These are phyloP conservation scores for Xanthia icteritia DNA, from an alignment of 2,888 invertebrate genomes.

Conservation along the genomic window DNA sequence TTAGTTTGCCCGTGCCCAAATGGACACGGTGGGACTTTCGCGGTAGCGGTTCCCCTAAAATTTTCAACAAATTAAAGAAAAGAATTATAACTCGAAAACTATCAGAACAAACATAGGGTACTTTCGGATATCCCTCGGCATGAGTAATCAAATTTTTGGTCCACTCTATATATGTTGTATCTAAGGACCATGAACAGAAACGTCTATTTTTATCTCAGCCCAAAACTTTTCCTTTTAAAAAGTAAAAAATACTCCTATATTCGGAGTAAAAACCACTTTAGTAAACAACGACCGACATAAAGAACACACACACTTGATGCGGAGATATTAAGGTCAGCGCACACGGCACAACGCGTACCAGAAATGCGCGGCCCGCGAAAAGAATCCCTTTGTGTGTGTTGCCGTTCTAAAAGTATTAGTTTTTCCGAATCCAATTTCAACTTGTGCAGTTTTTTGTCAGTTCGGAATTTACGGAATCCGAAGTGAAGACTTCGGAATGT, in stretches of 20 bases:
- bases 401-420: conserved; percentile 76
- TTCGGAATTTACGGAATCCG: conserved; percentile 71
- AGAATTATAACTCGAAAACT: too few relatives aligned
- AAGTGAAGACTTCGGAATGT: conserved; percentile 67
- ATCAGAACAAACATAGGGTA: too few relatives aligned
- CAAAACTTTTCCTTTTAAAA: not conserved
- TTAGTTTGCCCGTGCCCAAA: too few relatives aligned
- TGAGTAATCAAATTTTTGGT: too few relatives aligned
- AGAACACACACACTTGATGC: conserved; percentile 47
- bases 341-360: conserved; percentile 71
- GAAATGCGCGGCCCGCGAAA: conserved; percentile 68
- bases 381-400: conserved; percentile 76
- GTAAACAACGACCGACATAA: conserved; percentile 46
- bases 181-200: too few relatives aligned
- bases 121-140: too few relatives aligned
- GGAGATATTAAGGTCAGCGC: conserved; percentile 72
- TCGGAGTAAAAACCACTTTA: conserved; percentile 25
- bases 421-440: conserved; percentile 78
- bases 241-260: conserved; percentile 10
- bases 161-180: too few relatives aligned
- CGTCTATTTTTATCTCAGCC: not conserved
- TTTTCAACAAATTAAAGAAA: too few relatives aligned
- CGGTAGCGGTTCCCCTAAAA: too few relatives aligned
- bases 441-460: conserved; percentile 73
- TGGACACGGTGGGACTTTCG: too few relatives aligned